phyloP scores from a whole-genome alignment of 1,140 invertebrate species.

The Phortica variegata region DNA sequence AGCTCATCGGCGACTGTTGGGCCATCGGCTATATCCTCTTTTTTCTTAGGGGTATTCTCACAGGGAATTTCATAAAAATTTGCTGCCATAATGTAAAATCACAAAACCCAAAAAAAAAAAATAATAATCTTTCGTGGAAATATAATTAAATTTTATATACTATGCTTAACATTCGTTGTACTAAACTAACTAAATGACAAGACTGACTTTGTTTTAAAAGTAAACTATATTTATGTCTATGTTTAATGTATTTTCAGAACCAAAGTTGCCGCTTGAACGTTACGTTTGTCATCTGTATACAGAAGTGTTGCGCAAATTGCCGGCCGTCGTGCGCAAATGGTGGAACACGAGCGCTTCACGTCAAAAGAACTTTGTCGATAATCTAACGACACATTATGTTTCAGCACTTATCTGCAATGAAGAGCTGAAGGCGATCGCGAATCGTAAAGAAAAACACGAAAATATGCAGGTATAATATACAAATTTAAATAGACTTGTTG shows the following conservation, averaged over 20 bases:
- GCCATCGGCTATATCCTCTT: constrained; percentile 9
- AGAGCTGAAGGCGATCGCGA: constrained; percentile 66
- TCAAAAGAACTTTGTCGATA: constrained; percentile 70
- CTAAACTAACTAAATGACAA: constrained; percentile 3
- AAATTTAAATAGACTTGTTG: neutral
- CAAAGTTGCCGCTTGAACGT: constrained; percentile 58
- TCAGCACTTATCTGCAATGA: constrained; percentile 70
- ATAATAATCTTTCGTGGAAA: constrained; percentile 6
- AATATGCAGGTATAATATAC: constrained; percentile 70
- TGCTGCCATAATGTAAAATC: constrained; percentile 20
- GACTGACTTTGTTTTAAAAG: too few relatives aligned
- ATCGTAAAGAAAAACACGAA: constrained; percentile 61
- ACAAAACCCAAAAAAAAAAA: constrained; percentile 6
- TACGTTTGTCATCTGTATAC: constrained; percentile 71
- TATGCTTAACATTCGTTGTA: too few relatives aligned
- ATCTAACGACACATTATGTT: constrained; percentile 72
- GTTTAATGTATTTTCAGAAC: constrained; percentile 25
- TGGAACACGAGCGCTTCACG: constrained; percentile 72
- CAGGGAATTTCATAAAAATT: constrained; percentile 25
- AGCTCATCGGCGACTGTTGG: constrained; percentile 41
- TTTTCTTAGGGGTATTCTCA: constrained; percentile 16
- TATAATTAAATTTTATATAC: too few relatives aligned
- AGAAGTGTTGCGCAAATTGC: constrained; percentile 66
- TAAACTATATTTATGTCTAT: neutral
- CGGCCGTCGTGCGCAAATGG: constrained; percentile 81